phyloP scores from a whole-genome alignment of 2,113 vertebrate species.

The Ochotona princeps region DNA sequence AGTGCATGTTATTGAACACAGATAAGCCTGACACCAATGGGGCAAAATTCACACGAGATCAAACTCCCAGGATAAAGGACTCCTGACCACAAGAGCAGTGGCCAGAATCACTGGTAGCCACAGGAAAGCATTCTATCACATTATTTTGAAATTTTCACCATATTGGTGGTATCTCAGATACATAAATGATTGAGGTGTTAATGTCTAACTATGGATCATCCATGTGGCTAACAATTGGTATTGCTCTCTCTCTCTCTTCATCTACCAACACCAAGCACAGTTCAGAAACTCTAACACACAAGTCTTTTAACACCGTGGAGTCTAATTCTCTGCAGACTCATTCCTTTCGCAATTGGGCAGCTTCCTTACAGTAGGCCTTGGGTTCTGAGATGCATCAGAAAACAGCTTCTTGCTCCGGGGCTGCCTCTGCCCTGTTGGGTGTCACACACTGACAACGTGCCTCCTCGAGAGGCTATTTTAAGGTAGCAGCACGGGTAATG shows the following conservation, averaged over 20 bases:
- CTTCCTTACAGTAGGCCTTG: neutral
- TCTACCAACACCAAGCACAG: neutral
- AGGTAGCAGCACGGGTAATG: slow-evolving; percentile 56
- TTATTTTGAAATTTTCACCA: neutral
- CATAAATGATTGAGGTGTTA: neutral
- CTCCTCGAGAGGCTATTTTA: slow-evolving; percentile 51
- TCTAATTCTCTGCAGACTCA: slow-evolving; percentile 19
- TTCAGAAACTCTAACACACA: neutral
- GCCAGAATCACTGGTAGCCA: neutral
- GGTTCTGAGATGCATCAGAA: slow-evolving; percentile 32
- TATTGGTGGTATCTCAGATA: neutral
- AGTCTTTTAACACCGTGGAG: slow-evolving; percentile 44
- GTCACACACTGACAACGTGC: slow-evolving; percentile 10
- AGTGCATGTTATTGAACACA: neutral
- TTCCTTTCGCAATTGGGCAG: slow-evolving; percentile 35
- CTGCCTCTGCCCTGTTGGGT: neutral
- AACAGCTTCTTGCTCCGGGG: neutral
- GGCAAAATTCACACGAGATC: neutral
- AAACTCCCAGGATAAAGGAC: neutral
- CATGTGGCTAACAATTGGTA: neutral
- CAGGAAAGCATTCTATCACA: neutral
- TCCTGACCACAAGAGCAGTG: neutral
- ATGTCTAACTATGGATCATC: neutral
- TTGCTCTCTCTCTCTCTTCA: neutral
- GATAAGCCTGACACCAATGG: neutral